Percentiles rank a stretch among this genome's conserved stretches.
Conservation (phyloP, 1,140 invertebrate genomes). For the Lasioglossum albipes region DNA sequence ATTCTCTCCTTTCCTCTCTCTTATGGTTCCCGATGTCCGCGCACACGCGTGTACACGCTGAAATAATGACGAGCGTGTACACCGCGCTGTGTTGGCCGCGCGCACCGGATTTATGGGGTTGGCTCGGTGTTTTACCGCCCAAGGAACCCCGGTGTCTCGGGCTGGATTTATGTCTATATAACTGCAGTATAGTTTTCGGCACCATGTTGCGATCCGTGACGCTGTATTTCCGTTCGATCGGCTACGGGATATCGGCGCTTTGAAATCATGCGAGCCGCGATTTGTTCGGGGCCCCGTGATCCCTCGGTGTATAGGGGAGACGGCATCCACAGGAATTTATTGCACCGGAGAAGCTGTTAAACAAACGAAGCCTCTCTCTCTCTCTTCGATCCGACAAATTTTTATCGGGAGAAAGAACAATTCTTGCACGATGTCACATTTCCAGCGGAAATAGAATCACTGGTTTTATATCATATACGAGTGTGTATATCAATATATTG, state of each 20-base stretch:
- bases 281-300: neutral
- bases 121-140: conserved; percentile 50
- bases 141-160: conserved; percentile 34
- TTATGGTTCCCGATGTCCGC: neutral
- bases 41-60: conserved; percentile 32
- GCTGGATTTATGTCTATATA: conserved; percentile 57
- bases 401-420: too few species aligned
- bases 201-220: conserved; percentile 38
- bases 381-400: too few species aligned
- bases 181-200: conserved; percentile 45
- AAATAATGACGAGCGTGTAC: conserved; percentile 54
- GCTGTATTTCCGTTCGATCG: conserved; percentile 23
- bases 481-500: too few species aligned
- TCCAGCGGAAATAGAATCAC: too few species aligned
- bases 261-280: conserved; percentile 17
- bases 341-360: neutral
- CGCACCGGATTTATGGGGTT: conserved; percentile 48
- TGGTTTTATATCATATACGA: too few species aligned
- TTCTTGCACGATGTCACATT: too few species aligned
- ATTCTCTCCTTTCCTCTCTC: neutral
- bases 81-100: neutral
- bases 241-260: conserved; percentile 1
- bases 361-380: neutral
- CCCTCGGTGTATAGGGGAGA: neutral
- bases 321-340: neutral